Base-by-base conservation (phyloP, 2,888 invertebrate species). In the Tipula confusa region DNA sequence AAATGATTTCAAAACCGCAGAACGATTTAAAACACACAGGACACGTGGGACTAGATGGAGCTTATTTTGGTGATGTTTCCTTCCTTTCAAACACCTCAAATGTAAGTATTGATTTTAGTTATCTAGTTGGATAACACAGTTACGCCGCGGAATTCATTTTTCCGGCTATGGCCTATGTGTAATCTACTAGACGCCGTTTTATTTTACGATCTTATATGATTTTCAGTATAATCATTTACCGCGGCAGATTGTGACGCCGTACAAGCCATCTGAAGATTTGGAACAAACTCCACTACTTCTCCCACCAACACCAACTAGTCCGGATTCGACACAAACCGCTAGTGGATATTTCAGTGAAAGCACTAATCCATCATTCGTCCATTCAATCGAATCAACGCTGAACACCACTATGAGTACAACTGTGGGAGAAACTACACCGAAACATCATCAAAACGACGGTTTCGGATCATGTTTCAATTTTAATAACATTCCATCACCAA, bases 1-100 rank as follows among this genome's bases (percentile, higher is more conserved):
- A 95, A 88, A 97, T 98, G 98, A 99, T 99, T 87, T 98, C 98
- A 82, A 94, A 96, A 84, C 99, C 99, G 0, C 98, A 98, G 88
- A 98, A 97, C 48, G 98, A 99, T 89, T 93, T 99, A 24, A 96
- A 98, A 87, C 99, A 99, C 88, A 99, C 98, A 0, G 92, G 93
- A 0, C 99, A 99, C 88, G 97, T 99, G 11, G 99, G 99, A 0
- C 92, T 98, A 79, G 99, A 99, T 89, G 99, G 99, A 0, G 97
- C 97, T 31, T 96, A 96, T 88, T 99, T 99, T 89, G 99, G 99
- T 1, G 98, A 99, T 89, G 94, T 99, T 84, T 91, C 93, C 2
- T 92, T 93, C 86, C 87, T 93, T 18, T 89, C 89, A 81, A 89
- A 88, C 84, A 87, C 89, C 1, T 89, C 89, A 86, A 89, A 88